A percentile compares a stretch with the other conserved stretches of the same genome.
phyloP scores from a whole-genome alignment of 1,140 invertebrate genomes.

The Whitmania pigra region DNA sequence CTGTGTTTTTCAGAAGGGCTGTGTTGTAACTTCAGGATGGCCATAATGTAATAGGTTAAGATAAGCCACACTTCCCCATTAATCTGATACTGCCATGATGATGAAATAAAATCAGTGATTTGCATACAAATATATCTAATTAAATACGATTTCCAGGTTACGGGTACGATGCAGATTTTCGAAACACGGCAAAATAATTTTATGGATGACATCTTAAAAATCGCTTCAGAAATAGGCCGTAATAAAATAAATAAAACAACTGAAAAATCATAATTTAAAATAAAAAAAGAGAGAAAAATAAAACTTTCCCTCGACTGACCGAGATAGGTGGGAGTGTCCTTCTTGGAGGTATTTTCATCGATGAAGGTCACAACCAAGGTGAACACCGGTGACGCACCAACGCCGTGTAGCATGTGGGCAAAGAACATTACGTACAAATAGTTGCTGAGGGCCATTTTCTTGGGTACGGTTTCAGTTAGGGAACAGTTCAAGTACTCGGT shows the following conservation, averaged over 20 bases:
- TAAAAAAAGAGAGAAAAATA: neutral
- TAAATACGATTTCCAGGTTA: too few relatives aligned
- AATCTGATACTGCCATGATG: too few relatives aligned
- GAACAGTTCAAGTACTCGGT: slow-evolving; percentile 3
- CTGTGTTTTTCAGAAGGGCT: too few relatives aligned
- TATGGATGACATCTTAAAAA: too few relatives aligned
- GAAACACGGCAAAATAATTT: too few relatives aligned
- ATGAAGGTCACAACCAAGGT: slow-evolving; percentile 38
- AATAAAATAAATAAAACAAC: neutral
- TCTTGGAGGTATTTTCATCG: slow-evolving; percentile 36
- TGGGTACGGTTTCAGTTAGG: neutral
- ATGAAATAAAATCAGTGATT: too few relatives aligned
- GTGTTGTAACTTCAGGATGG: too few relatives aligned
- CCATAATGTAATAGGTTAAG: too few relatives aligned
- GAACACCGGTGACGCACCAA: slow-evolving; percentile 66
- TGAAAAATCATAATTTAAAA: neutral
- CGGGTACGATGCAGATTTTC: too few relatives aligned
- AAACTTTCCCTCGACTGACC: slow-evolving; percentile 53
- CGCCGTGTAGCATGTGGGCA: slow-evolving; percentile 75
- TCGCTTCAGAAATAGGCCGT: too few relatives aligned
- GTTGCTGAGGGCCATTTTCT: slow-evolving; percentile 30
- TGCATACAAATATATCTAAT: too few relatives aligned
- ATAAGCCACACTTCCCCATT: too few relatives aligned
- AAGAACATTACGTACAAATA: slow-evolving; percentile 52
- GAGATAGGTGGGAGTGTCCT: slow-evolving; percentile 38